phyloP scores from a whole-genome alignment of 2,797 vertebrate species.

The Alouatta caraya region DNA sequence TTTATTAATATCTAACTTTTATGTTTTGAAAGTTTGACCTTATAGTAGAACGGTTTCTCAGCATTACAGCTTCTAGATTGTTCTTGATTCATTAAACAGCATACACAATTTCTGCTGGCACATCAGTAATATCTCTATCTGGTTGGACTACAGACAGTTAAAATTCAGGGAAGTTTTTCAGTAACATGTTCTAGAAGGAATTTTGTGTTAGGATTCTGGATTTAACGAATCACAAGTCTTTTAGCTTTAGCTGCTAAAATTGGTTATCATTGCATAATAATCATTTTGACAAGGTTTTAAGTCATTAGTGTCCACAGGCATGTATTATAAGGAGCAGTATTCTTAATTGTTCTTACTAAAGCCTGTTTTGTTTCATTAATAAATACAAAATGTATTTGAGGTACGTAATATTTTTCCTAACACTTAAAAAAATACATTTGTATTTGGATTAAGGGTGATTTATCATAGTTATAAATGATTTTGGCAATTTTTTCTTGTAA shows the following conservation, averaged over 20 bases:
- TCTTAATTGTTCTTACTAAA: not conserved
- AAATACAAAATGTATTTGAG: not conserved
- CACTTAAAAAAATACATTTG: not conserved
- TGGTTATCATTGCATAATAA: not conserved
- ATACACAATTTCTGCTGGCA: not conserved
- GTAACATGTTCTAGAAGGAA: not conserved
- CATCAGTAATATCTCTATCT: not conserved
- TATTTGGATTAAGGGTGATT: not conserved
- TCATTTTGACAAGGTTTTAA: not conserved
- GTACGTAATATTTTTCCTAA: not conserved
- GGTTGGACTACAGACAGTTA: not conserved
- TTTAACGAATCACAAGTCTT: not conserved
- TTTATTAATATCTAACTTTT: not conserved
- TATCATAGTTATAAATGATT: not conserved
- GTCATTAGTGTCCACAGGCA: not conserved
- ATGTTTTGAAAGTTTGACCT: not conserved
- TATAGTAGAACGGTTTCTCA: not conserved
- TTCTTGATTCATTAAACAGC: not conserved
- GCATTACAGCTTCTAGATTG: not conserved
- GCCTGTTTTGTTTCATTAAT: not conserved
- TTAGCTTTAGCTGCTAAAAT: not conserved
- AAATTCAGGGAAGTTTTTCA: not conserved
- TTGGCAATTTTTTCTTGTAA: not conserved
- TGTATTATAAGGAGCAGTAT: not conserved
- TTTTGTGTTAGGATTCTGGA: constrained; percentile 2